Conservation (phyloP, 2,888 invertebrate genomes). For the Chloroclystis v-ata region DNA sequence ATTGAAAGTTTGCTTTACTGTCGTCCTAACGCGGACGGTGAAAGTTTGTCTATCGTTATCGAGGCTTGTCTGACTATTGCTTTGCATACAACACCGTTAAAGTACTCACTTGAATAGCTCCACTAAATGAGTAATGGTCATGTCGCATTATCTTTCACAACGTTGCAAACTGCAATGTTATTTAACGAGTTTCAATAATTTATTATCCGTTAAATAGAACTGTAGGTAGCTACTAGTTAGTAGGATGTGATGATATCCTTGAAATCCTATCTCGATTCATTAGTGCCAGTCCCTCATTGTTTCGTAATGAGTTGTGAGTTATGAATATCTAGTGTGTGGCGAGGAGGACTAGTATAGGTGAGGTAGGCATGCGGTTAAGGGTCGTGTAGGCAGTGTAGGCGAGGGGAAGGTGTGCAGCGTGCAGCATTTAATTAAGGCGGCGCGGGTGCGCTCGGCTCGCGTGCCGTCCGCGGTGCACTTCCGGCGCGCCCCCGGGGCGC, state of each 20-base stretch:
- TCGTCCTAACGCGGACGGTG: neutral
- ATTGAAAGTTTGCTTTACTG: neutral
- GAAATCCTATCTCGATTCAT: constrained; percentile 10
- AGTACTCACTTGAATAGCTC: neutral
- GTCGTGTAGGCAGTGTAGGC: constrained; percentile 15
- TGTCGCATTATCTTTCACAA: neutral
- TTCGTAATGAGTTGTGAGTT: constrained; percentile 22
- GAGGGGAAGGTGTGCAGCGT: constrained; percentile 62
- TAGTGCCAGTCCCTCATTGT: constrained; percentile 23
- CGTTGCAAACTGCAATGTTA: too few relatives aligned
- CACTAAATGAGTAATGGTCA: neutral
- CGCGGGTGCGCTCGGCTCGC: constrained; percentile 72
- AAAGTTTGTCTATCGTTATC: constrained; percentile 5
- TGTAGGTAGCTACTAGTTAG: too few relatives aligned
- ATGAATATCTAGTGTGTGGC: constrained; percentile 16
- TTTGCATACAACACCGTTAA: neutral
- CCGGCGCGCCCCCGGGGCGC: constrained; percentile 68
- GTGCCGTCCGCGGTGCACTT: constrained; percentile 71
- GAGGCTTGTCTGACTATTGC: neutral
- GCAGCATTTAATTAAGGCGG: constrained; percentile 73
- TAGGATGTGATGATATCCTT: neutral
- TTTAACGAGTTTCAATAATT: too few relatives aligned
- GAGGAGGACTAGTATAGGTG: neutral
- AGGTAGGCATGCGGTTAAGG: constrained; percentile 8
- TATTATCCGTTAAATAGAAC: too few relatives aligned